Percentiles rank a stretch among this genome's conserved stretches.
Evolutionary conservation across 2,113 vertebrate genomes (phyloP).

Genomic region (Burhinus oedicnemus): DNA sequence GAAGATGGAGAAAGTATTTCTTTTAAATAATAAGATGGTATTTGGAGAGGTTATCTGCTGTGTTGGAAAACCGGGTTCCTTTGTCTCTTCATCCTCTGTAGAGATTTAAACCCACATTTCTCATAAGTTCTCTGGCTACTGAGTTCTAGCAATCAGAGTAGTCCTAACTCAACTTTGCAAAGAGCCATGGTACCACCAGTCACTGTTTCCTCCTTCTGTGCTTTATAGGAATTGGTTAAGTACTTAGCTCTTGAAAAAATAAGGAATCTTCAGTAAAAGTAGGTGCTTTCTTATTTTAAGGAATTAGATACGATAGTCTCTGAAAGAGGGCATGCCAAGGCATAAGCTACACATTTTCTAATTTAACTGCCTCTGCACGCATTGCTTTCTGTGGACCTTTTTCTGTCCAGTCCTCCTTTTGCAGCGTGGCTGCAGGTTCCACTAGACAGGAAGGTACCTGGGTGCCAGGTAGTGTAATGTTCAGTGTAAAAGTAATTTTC

Average conservation of each 20-base stretch:
- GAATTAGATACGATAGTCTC: neutral
- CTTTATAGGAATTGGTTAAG: neutral
- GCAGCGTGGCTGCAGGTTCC: neutral
- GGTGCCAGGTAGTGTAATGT: neutral
- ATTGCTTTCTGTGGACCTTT: neutral
- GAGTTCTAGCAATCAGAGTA: neutral
- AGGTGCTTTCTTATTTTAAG: neutral
- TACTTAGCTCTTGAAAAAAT: neutral
- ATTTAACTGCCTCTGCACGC: neutral
- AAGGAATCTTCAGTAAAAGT: neutral
- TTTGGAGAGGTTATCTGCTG: neutral
- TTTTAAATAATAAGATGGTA: neutral
- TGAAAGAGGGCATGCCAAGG: neutral
- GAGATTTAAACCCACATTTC: neutral
- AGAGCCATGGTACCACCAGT: rapidly evolving
- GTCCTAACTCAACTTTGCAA: neutral
- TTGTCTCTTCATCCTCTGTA: neutral
- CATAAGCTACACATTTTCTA: neutral
- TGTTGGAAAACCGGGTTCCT: neutral
- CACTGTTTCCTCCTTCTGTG: neutral
- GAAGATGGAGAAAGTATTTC: neutral
- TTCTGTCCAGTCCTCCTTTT: neutral
- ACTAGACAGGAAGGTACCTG: neutral
- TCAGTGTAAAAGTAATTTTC: neutral
- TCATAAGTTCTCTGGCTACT: neutral